Percentiles rank a stretch among this genome's conserved stretches.
Evolutionary conservation across 1,140 invertebrate species (phyloP).

Genomic region (Piezodorus guildinii): DNA sequence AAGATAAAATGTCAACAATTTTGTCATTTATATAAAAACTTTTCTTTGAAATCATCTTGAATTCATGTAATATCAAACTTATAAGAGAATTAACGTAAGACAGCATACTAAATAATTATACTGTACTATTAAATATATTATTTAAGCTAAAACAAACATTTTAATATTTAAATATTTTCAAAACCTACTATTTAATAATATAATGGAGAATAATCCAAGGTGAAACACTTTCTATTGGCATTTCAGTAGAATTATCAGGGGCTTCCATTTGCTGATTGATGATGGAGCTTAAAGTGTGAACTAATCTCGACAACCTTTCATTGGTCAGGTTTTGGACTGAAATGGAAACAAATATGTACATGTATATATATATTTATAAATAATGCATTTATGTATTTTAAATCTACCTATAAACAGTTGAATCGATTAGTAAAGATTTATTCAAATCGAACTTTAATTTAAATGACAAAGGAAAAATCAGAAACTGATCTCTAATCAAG

Average conservation of each 20-base stretch:
- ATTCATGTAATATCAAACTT: not conserved
- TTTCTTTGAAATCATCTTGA: too few species aligned
- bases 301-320: conserved; percentile 46
- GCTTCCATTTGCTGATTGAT: conserved; percentile 59
- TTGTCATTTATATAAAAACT: too few species aligned
- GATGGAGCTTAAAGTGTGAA: conserved; percentile 62
- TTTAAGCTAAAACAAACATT: too few species aligned
- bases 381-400: too few species aligned
- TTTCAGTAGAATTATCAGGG: conserved; percentile 43
- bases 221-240: conserved; percentile 56
- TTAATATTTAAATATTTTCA: not conserved
- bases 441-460: too few species aligned
- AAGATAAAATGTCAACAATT: too few species aligned
- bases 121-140: not conserved
- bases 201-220: conserved; percentile 77
- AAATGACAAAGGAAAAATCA: too few species aligned
- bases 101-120: not conserved
- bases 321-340: conserved; percentile 36
- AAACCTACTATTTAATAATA: conserved; percentile 50
- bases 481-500: too few species aligned
- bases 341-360: conserved; percentile 9
- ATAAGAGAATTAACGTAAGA: not conserved
- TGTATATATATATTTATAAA: not conserved
- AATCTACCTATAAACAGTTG: too few species aligned
- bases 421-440: too few species aligned